Conservation (phyloP, 2,888 invertebrate genomes). For the Apotomis capreana region DNA sequence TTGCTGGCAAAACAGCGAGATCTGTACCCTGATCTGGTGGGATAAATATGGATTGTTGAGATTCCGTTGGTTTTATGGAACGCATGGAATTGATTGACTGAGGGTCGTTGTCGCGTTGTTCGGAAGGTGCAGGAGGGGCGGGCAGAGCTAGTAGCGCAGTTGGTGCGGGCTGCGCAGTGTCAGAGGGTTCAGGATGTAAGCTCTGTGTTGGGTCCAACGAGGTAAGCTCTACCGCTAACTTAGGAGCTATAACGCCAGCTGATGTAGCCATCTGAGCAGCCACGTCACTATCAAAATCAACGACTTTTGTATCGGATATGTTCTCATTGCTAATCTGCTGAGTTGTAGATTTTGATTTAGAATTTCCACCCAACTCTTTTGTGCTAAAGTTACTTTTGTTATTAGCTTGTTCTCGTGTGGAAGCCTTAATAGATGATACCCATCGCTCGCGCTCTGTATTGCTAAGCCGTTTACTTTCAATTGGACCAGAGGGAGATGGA, state of each 20-base stretch:
- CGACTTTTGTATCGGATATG: not conserved
- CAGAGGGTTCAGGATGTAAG: no score
- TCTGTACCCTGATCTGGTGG: slow-evolving; percentile 6
- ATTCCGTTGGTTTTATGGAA: not conserved
- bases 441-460: no score
- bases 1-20: not conserved
- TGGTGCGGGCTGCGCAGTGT: not conserved
- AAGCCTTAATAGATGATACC: not conserved
- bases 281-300: slow-evolving; percentile 1
- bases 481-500: not conserved
- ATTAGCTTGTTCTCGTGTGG: not conserved
- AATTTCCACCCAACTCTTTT: not conserved
- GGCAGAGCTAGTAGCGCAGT: not conserved
- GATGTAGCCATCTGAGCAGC: not conserved
- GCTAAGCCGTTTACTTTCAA: not conserved
- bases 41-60: not conserved
- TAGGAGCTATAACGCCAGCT: not conserved
- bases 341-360: not conserved
- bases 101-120: not conserved
- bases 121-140: not conserved
- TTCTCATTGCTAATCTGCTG: not conserved
- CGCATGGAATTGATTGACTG: not conserved
- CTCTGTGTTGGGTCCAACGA: not conserved
- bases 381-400: not conserved
- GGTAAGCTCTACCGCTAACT: no score